Evolutionary conservation across 2,797 vertebrate species (phyloP), one percentile per base, ranked within the genome.

Genomic region (Silurus aristotelis): DNA sequence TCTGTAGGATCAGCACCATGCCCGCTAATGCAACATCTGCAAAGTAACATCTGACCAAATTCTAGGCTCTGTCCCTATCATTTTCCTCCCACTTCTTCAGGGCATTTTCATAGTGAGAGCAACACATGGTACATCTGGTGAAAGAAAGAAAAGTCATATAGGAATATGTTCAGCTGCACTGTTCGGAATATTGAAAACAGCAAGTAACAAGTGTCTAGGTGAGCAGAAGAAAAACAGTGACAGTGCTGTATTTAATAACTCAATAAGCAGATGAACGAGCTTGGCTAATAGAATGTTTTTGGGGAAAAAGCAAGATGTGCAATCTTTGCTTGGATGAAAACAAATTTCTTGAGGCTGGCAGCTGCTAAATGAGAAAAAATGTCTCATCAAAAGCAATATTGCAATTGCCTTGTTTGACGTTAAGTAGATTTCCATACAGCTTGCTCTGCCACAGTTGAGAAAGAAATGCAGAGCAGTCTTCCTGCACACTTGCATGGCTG

Each of bases 311-410:
- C 63, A 56, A 67, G 84, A 71, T 75, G 48, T 64, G 79, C 52
- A 22, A 31, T 61, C 27, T 61, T 78, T 78, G 76, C 27, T 46
- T 43, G 76, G 27, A 78, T 85, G 61, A 68, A 75, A 73, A 68
- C 68, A 86, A 82, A 68, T 61, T 46, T 86, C 61, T 81, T 43
- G 56, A 75, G 27, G 58, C 22, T 76, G 84, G 60, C 84, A 82
- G 80, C 48, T 67, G 20, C 80, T 84, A 85, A 85, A 83, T 84
- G 66, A 76, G 56, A 43, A 70, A 71, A 78, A 80, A 63, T 3
- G 10, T 72, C 67, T 85, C 25, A 80, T 80, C 70, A 80, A 58
- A 67, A 67, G 71, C 79, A 67, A 75, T 67, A 58, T 46, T 63
- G 52, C 84, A 60, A 43, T 75, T 61, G 75, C 56, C 27, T 60